A percentile compares a stretch with the other conserved stretches of the same genome.
Evolutionary conservation across 2,113 vertebrate genomes (phyloP).

Genomic region (Dascyllus trimaculatus): DNA sequence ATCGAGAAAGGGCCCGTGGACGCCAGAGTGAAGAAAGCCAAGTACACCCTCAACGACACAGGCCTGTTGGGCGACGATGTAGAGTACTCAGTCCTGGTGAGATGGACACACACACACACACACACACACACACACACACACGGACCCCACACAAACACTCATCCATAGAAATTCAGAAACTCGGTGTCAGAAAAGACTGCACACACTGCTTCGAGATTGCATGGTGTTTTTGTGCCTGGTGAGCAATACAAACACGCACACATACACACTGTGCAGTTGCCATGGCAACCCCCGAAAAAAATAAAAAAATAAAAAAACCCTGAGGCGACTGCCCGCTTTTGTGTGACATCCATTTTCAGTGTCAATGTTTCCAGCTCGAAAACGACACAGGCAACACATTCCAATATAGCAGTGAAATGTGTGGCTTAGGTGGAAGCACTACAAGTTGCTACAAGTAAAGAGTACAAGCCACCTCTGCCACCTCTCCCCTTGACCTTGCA

Average conservation of each 20-base stretch:
- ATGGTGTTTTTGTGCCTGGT: constrained; percentile 41
- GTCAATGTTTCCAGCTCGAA: constrained; percentile 62
- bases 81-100: constrained; percentile 93
- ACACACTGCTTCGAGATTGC: constrained; percentile 51
- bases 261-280: constrained; percentile 59
- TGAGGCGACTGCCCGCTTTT: constrained; percentile 64
- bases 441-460: constrained; percentile 43
- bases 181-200: constrained; percentile 23
- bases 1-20: constrained; percentile 98
- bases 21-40: constrained; percentile 95
- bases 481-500: constrained; percentile 18
- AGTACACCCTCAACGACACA: constrained; percentile 97
- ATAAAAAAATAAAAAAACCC: constrained; percentile 16
- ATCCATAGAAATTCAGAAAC: constrained; percentile 3
- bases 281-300: constrained; percentile 55
- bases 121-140: neutral
- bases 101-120: constrained; percentile 11
- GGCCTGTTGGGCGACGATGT: constrained; percentile 96
- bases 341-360: constrained; percentile 78
- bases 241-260: constrained; percentile 41
- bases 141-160: neutral
- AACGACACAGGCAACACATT: constrained; percentile 54
- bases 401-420: constrained; percentile 38
- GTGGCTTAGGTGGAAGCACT: constrained; percentile 39
- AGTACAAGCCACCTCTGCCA: constrained; percentile 37